Evolutionary conservation across 2,888 invertebrate species (phyloP), one percentile per base, ranked within the genome.

Genomic region (Drosophila niveifrons): DNA sequence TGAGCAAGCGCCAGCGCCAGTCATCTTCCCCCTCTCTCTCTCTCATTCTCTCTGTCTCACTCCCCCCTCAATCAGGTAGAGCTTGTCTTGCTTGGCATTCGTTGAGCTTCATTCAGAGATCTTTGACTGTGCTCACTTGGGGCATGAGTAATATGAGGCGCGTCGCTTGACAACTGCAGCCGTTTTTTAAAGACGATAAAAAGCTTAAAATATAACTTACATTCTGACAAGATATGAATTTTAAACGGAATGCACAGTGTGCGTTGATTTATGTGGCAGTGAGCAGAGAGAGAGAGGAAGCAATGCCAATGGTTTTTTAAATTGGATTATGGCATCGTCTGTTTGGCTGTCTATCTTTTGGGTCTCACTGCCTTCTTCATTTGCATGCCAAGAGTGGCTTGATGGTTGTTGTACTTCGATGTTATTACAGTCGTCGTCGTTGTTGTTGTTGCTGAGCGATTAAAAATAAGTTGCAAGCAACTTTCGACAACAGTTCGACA

Each of bases 221-320:
- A 82, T 80, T 83, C 75, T 83, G 90, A 90, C 87, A 88, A 86
- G 85, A 77, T 90, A 90, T 90, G 90, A 88, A 90, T 90, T 80
- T 89, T 82, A 90, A 90, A 83, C 79, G 88, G 88, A 86, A 78
- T 78, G 80, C 77, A 55, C 69, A 57, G 70, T 46, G 52, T 56
- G 59, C 64, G 66, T 72, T 86, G 90, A 90, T 89, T 90, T 89
- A 89, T 90, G 78, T 11, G 53, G 36, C 48, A 51, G 44, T 2
- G n/a, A 36, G 31, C n/a, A 43, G 18, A n/a, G 18, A 36, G 7
- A 17, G 9, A 18, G 59, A 44, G 43, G 39, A 52, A 53, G 69
- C 71, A 69, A 50, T 59, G 64, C 52, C 66, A 47, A 78, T 72
- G 61, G 66, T 78, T 82, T 82, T 83, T 83, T 82, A 84, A 83